These are phyloP conservation scores for Ceyx cyanopectus DNA, from an alignment of 2,113 vertebrate genomes.

Conservation along the genomic window DNA sequence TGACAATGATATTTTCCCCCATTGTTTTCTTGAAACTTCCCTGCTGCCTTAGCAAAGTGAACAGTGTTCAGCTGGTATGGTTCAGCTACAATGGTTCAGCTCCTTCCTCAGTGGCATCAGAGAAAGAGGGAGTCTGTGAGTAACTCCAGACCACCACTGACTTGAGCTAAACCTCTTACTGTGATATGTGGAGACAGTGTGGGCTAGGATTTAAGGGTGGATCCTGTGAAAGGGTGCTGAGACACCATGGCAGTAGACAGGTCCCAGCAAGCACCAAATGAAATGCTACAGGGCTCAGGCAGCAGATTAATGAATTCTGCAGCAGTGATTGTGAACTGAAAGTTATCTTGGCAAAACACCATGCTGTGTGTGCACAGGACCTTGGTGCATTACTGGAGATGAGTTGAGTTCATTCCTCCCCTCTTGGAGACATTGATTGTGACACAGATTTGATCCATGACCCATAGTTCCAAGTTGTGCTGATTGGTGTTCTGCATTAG, in stretches of 20 bases:
- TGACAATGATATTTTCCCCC: background rate
- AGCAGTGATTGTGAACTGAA: background rate
- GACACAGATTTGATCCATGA: background rate
- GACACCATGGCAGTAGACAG: background rate
- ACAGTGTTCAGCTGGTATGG: background rate
- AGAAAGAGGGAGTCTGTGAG: background rate
- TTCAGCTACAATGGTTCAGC: background rate
- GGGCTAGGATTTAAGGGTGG: background rate
- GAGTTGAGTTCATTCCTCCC: background rate
- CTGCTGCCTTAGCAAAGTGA: background rate
- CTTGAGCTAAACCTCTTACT: background rate
- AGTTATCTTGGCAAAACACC: background rate
- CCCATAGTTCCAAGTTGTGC: background rate
- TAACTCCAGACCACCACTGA: background rate
- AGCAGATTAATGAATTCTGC: background rate
- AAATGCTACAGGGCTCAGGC: background rate
- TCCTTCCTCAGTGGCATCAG: background rate
- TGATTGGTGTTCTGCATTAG: background rate
- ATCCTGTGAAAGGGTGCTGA: background rate
- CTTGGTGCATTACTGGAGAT: background rate
- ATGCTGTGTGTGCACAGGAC: background rate
- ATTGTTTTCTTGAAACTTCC: background rate
- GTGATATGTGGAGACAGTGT: rapidly evolving
- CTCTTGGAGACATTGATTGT: background rate
- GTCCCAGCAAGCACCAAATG: background rate